phyloP scores from a whole-genome alignment of 1,140 invertebrate species.

The Dreissena polymorpha region DNA sequence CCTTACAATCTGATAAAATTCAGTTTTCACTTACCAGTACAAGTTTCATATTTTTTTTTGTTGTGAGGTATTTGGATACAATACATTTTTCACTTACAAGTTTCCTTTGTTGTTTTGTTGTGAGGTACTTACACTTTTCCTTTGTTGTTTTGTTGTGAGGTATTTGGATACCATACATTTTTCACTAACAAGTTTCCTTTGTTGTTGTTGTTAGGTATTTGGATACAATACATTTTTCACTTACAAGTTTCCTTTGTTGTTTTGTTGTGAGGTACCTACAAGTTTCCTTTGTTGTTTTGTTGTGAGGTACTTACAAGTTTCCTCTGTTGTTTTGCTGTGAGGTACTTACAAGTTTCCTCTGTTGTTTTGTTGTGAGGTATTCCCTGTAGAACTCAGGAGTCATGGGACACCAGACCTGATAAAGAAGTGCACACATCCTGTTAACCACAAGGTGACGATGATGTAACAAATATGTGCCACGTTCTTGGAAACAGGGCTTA shows the following conservation, averaged over 20 bases:
- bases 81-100: slow-evolving; percentile 65
- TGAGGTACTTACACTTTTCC: slow-evolving; percentile 85
- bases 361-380: slow-evolving; percentile 92
- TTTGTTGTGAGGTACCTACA: slow-evolving; percentile 88
- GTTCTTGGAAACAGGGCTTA: too few species aligned
- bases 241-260: slow-evolving; percentile 84
- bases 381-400: slow-evolving; percentile 99
- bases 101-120: slow-evolving; percentile 88
- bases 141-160: slow-evolving; percentile 90
- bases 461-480: too few species aligned
- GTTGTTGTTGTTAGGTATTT: slow-evolving; percentile 88
- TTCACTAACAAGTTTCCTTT: slow-evolving; percentile 82
- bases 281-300: slow-evolving; percentile 87
- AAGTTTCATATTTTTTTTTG: slow-evolving; percentile 86
- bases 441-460: too few species aligned
- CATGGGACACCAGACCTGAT: slow-evolving; percentile 97
- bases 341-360: slow-evolving; percentile 82
- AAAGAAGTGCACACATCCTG: slow-evolving; percentile 27
- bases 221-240: slow-evolving; percentile 8
- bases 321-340: slow-evolving; percentile 88
- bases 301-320: slow-evolving; percentile 87
- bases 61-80: slow-evolving; percentile 84
- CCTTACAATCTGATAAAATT: too few species aligned
- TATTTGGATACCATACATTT: slow-evolving; percentile 83
- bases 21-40: slow-evolving; percentile 63